A percentile compares a stretch with the other conserved stretches of the same genome.
Evolutionary conservation across 1,140 invertebrate genomes (phyloP).

Genomic region (Sinonovacula constricta): DNA sequence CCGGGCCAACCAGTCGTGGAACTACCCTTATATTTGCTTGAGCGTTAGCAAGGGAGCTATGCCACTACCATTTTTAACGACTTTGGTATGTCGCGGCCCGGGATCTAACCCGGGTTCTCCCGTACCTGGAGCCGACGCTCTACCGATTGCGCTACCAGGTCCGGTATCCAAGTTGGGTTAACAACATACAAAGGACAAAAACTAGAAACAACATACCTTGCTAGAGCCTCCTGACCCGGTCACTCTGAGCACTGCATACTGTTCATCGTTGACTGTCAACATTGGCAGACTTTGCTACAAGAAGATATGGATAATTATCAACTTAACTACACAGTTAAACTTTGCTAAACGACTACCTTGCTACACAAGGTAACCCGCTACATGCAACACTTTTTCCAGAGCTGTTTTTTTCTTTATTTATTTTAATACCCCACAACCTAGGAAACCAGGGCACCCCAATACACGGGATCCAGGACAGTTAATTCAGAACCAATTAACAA

Average conservation of each 20-base stretch:
- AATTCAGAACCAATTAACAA: no score
- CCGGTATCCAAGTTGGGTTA: not conserved
- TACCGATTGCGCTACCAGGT: not conserved
- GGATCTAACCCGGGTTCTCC: no score
- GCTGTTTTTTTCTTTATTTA: not conserved
- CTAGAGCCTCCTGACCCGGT: slow-evolving; percentile 84
- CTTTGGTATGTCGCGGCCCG: no score
- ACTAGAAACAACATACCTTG: slow-evolving; percentile 78
- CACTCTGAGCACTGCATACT: slow-evolving; percentile 76
- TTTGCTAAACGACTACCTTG: slow-evolving; percentile 9
- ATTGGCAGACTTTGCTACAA: slow-evolving; percentile 52
- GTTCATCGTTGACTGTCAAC: slow-evolving; percentile 75
- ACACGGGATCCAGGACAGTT: no score
- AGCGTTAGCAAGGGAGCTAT: not conserved
- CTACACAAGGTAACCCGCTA: not conserved
- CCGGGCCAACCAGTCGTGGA: no score
- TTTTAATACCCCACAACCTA: not conserved
- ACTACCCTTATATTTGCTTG: not conserved
- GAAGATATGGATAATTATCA: no score
- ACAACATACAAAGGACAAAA: slow-evolving; percentile 32
- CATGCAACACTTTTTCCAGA: not conserved
- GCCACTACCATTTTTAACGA: no score
- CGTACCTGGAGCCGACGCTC: no score
- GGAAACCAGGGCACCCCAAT: not conserved
- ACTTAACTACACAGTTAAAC: slow-evolving; percentile 20